These are phyloP conservation scores for Chrysotoxum bicinctum DNA, from an alignment of 2,888 invertebrate genomes.

Conservation along the genomic window DNA sequence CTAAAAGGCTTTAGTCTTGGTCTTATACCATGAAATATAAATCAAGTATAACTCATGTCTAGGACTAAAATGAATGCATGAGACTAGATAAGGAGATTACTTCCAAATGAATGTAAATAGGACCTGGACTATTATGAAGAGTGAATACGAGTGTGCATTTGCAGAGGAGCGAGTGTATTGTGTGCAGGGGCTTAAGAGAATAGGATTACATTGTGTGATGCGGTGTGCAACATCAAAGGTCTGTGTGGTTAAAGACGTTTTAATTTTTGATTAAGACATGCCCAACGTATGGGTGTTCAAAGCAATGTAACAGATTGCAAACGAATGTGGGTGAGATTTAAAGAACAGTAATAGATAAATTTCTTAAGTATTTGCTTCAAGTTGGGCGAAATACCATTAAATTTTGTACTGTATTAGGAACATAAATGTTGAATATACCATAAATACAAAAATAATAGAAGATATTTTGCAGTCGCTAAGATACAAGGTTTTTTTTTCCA, in stretches of 20 bases:
- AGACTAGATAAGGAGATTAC: conserved; percentile 29
- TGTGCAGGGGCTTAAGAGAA: background rate
- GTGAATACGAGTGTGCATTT: conserved; percentile 2
- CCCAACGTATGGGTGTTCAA: background rate
- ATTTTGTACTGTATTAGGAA: background rate
- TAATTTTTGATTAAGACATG: conserved; percentile 17
- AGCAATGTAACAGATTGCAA: background rate
- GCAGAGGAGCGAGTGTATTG: background rate
- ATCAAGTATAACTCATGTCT: background rate
- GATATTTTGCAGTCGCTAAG: too few relatives aligned
- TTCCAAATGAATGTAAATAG: background rate
- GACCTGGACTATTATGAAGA: conserved; percentile 4
- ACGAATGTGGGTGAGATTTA: background rate
- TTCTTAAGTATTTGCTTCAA: background rate
- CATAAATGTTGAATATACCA: background rate
- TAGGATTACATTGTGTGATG: background rate
- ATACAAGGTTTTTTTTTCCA: too few relatives aligned
- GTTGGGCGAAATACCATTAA: background rate
- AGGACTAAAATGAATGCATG: background rate
- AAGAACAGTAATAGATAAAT: background rate
- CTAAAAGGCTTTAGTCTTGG: background rate
- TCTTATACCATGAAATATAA: background rate
- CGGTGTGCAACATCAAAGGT: background rate
- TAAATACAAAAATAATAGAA: too few relatives aligned
- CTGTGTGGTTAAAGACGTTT: conserved; percentile 6